Evolutionary conservation across 2,113 vertebrate species (phyloP).

Genomic region (Lamprologus sp.): DNA sequence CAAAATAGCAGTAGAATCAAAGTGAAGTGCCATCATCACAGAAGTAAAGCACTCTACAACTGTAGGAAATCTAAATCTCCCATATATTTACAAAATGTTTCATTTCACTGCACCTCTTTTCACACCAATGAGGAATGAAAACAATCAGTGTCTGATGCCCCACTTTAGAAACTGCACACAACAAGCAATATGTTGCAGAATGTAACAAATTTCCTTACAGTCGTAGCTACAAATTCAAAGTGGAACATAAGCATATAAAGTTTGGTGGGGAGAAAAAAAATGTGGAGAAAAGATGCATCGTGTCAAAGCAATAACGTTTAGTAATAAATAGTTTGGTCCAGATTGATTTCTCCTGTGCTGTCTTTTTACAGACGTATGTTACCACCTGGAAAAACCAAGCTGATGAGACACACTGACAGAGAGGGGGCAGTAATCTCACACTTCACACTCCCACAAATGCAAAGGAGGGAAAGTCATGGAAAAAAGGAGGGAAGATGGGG

Average conservation of each 20-base stretch:
- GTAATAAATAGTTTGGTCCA: neutral
- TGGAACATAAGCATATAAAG: neutral
- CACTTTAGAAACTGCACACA: neutral
- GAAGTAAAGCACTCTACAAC: neutral
- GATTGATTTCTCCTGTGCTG: neutral
- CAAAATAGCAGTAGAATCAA: neutral
- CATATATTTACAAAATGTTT: neutral
- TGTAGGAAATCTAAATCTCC: neutral
- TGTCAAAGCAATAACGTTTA: neutral
- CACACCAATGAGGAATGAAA: neutral
- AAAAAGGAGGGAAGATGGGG: conserved; percentile 31
- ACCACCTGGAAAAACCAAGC: neutral
- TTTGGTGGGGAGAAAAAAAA: neutral
- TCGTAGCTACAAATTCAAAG: neutral
- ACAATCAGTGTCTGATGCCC: neutral
- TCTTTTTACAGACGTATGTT: neutral
- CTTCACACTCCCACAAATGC: conserved; percentile 14
- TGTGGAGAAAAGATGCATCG: neutral
- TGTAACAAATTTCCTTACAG: neutral
- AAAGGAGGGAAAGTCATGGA: conserved; percentile 31
- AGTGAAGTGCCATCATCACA: neutral
- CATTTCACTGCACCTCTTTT: neutral
- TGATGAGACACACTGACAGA: conserved; percentile 37
- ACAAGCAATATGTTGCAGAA: neutral
- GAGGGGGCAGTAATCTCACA: conserved; percentile 61